These are phyloP conservation scores for Drosophila pullipes DNA, from an alignment of 2,888 invertebrate genomes.

Conservation along the genomic window DNA sequence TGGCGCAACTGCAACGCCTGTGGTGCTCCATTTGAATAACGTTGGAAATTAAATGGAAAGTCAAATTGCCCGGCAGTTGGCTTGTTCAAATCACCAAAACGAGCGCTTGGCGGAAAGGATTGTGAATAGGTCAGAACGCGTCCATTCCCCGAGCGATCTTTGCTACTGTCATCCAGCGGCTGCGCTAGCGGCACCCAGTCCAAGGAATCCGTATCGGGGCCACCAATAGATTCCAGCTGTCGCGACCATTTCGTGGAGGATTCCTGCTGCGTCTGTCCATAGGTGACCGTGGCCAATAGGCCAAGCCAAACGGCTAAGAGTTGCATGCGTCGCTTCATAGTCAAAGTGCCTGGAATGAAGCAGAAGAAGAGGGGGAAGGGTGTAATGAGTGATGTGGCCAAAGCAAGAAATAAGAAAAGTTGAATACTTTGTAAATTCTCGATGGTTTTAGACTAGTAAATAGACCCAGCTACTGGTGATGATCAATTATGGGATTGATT, in stretches of 20 bases:
- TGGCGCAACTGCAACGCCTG: conserved; percentile 72
- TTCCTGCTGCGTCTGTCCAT: conserved; percentile 59
- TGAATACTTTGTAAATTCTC: too few species aligned
- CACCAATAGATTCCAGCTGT: conserved; percentile 79
- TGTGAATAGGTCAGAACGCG: conserved; percentile 85
- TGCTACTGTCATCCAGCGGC: conserved; percentile 78
- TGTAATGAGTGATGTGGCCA: not conserved
- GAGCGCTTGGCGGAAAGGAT: conserved; percentile 79
- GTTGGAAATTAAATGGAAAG: conserved; percentile 83
- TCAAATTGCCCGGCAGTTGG: conserved; percentile 70
- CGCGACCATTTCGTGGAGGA: conserved; percentile 84
- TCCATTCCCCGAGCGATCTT: conserved; percentile 82
- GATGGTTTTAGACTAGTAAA: not conserved
- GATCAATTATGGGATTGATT: not conserved
- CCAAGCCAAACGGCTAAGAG: conserved; percentile 67
- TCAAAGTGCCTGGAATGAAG: conserved; percentile 68
- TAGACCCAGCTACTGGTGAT: not conserved
- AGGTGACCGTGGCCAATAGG: conserved; percentile 57
- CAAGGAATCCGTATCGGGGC: conserved; percentile 74
- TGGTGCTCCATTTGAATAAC: conserved; percentile 67
- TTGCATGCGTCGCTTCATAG: conserved; percentile 79
- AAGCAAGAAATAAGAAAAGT: not conserved
- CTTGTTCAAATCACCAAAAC: conserved; percentile 79
- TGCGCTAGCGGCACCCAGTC: conserved; percentile 87
- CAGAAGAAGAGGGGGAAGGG: not conserved